Evolutionary conservation across 2,113 vertebrate genomes (phyloP), one percentile per base, ranked within the genome.

Genomic region (Elgaria multicarinata): DNA sequence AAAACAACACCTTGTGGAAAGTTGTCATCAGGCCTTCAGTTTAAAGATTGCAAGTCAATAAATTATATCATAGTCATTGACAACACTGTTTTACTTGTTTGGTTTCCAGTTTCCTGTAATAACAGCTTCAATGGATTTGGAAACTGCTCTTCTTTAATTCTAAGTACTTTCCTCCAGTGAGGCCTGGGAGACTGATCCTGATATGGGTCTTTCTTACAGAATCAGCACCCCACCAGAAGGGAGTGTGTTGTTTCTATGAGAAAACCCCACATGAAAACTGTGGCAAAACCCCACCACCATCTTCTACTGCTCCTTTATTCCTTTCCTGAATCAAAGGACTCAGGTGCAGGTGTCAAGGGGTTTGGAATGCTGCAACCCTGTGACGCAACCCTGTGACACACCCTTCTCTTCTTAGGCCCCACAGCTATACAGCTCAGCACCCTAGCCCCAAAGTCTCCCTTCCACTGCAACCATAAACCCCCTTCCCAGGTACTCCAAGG

Each of bases 71-170:
- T 92, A 95, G 94, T 77, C 93, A 96, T 85, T 96, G 95, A 95
- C 94, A 95, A 95, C 95, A 96, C 94, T 95, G 89, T 96, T 97
- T 97, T 96, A 90, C 95, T 95, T 94, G 92, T 94, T 95, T 97
- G 95, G 96, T 95, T 92, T 88, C 95, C 94, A 85, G 93, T 96
- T 85, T 97, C 96, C 84, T 89, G 67, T 91, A 96, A 92, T 44
- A 94, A 89, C 90, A 90, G 85, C 87, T 3, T 74, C 92, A 92
- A 91, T 36, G 71, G 72, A 90, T 95, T 89, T 55, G 87, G 92
- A 71, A 94, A 94, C 89, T 87, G 78, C 79, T 85, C 89, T 94
- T 90, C 91, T 78, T 91, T 55, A 85, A 58, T 14, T 69, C 86
- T 93, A 80, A 18, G 33, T 12, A 26, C 46, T 39, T 58, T 53